Conservation (phyloP, 2,888 invertebrate species). For the Heteromurus nitidus region DNA sequence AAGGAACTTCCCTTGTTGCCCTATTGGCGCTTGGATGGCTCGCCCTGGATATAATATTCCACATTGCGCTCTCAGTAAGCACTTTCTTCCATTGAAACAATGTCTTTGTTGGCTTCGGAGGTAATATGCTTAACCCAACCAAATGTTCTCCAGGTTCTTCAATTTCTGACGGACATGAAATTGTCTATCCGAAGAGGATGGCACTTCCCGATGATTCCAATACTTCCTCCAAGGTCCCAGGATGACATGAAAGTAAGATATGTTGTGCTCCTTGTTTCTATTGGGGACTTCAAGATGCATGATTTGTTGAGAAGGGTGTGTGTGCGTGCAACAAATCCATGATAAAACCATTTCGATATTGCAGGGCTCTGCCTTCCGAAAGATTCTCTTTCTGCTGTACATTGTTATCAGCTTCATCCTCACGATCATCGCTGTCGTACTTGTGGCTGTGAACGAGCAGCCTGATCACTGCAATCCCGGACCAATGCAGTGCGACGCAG, state of each 20-base stretch:
- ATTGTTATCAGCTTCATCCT: background rate
- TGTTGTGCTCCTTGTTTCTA: background rate
- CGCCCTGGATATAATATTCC: background rate
- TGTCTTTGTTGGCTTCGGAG: background rate
- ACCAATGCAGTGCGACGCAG: background rate
- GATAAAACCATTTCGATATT: background rate
- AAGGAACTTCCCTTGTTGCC: background rate
- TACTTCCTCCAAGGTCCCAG: background rate
- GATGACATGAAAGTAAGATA: background rate
- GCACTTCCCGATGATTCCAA: constrained; percentile 21
- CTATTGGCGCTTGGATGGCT: background rate
- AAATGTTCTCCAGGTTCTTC: background rate
- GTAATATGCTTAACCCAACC: background rate
- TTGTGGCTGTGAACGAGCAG: background rate
- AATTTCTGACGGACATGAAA: background rate
- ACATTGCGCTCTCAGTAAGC: background rate
- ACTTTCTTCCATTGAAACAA: background rate
- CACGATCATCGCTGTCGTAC: background rate
- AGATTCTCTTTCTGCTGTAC: background rate
- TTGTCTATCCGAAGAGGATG: background rate
- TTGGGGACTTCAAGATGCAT: background rate
- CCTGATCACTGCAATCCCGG: background rate
- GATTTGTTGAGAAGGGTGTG: background rate
- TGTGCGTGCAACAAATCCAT: background rate
- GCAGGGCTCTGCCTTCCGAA: background rate